Percentiles rank a stretch among this genome's conserved stretches.
phyloP scores from a whole-genome alignment of 2,113 vertebrate genomes.

The Jaculus jaculus region DNA sequence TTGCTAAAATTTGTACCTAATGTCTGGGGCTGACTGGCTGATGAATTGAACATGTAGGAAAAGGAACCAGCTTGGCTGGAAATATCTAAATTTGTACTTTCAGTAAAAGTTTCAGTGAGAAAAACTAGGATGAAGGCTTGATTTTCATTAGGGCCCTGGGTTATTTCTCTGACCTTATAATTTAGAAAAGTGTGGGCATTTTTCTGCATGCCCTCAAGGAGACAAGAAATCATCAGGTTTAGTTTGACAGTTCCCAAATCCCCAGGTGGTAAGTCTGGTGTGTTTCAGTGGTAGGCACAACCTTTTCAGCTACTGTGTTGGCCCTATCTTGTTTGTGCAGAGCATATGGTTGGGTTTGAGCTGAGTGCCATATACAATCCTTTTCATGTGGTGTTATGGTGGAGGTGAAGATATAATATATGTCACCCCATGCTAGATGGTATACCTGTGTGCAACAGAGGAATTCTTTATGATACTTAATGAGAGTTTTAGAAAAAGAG shows the following conservation, averaged over 20 bases:
- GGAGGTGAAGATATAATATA: background rate
- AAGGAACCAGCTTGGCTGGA: background rate
- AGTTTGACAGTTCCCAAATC: background rate
- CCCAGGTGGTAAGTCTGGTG: background rate
- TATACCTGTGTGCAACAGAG: background rate
- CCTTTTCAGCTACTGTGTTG: background rate
- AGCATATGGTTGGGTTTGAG: background rate
- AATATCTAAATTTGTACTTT: background rate
- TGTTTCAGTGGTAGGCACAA: background rate
- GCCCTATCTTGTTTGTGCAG: background rate
- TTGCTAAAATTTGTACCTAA: background rate
- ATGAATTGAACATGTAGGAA: background rate
- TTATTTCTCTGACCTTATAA: background rate
- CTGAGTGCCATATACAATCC: background rate
- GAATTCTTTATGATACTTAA: background rate
- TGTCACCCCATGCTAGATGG: background rate
- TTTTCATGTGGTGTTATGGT: background rate
- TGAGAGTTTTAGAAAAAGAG: background rate
- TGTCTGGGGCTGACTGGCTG: background rate
- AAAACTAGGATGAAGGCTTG: background rate
- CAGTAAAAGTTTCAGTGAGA: background rate
- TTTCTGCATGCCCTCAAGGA: background rate
- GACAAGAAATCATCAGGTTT: background rate
- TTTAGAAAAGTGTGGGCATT: background rate
- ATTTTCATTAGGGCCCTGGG: background rate